Evolutionary conservation across 2,113 vertebrate species (phyloP).

Genomic region (Ammodytes marinus): DNA sequence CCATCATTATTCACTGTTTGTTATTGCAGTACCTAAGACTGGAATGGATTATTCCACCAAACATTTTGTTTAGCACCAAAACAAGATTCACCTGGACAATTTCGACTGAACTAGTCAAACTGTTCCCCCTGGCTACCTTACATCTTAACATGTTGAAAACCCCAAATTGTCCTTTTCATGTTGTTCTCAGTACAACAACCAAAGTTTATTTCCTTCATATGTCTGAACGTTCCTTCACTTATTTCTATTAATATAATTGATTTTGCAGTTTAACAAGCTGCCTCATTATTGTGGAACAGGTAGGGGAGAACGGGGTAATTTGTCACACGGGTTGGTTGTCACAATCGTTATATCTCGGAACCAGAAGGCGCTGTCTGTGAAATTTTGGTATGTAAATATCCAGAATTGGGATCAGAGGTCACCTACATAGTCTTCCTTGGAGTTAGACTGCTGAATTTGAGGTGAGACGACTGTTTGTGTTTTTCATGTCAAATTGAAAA

Average conservation of each 20-base stretch:
- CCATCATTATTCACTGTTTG: conserved; percentile 60
- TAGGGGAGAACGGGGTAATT: too few species aligned
- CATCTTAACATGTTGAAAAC: background rate
- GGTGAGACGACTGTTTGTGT: too few species aligned
- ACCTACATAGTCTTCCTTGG: too few species aligned
- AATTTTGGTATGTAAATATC: too few species aligned
- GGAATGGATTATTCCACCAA: background rate
- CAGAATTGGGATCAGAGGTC: too few species aligned
- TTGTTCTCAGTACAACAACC: background rate
- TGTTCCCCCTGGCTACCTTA: background rate
- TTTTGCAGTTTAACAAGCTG: conserved; percentile 6
- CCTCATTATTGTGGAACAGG: background rate
- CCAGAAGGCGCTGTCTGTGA: too few species aligned
- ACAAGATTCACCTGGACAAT: conserved; percentile 18
- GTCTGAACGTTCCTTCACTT: background rate
- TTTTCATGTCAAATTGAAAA: too few species aligned
- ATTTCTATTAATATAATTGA: background rate
- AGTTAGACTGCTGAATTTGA: too few species aligned
- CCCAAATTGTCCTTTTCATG: background rate
- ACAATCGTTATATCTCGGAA: too few species aligned
- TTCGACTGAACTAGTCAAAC: background rate
- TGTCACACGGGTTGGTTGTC: too few species aligned
- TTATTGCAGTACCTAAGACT: conserved; percentile 45
- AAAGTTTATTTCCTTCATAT: background rate
- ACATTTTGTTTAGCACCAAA: conserved; percentile 18